These are phyloP conservation scores for Catocala nupta DNA, from an alignment of 2,888 invertebrate genomes.

Conservation along the genomic window DNA sequence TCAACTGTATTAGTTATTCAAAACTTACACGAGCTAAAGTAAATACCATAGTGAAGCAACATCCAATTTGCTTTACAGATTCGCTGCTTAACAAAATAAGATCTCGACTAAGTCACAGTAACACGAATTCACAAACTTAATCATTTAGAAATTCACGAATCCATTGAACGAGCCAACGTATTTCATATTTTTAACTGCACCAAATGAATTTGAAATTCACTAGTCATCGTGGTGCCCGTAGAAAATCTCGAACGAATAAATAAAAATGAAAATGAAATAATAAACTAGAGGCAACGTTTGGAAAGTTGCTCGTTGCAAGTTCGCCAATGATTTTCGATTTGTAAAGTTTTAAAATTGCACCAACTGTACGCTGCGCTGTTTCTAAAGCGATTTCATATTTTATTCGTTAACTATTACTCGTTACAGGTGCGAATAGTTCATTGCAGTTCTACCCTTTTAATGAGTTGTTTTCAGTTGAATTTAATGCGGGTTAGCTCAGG, in stretches of 20 bases:
- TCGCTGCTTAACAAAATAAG: constrained; percentile 1
- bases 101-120: not conserved
- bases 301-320: constrained; percentile 46
- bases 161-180: constrained; percentile 25
- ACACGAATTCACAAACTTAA: constrained; percentile 19
- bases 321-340: constrained; percentile 55
- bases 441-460: constrained; percentile 24
- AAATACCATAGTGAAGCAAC: not conserved
- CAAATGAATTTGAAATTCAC: constrained; percentile 51
- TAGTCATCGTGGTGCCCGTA: constrained; percentile 37
- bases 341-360: constrained; percentile 54
- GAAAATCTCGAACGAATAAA: constrained; percentile 56
- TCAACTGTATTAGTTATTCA: too few relatives aligned
- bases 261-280: constrained; percentile 60
- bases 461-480: constrained; percentile 11
- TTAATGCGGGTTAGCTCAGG: not conserved
- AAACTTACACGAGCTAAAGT: too few relatives aligned
- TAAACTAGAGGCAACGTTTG: constrained; percentile 48
- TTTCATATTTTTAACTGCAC: constrained; percentile 41
- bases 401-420: constrained; percentile 45
- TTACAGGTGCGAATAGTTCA: constrained; percentile 46
- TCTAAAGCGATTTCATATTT: constrained; percentile 50
- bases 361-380: constrained; percentile 45
- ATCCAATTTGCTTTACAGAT: not conserved
- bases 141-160: constrained; percentile 30